phyloP scores from a whole-genome alignment of 1,140 invertebrate genomes.

The Parapsyche elsis region DNA sequence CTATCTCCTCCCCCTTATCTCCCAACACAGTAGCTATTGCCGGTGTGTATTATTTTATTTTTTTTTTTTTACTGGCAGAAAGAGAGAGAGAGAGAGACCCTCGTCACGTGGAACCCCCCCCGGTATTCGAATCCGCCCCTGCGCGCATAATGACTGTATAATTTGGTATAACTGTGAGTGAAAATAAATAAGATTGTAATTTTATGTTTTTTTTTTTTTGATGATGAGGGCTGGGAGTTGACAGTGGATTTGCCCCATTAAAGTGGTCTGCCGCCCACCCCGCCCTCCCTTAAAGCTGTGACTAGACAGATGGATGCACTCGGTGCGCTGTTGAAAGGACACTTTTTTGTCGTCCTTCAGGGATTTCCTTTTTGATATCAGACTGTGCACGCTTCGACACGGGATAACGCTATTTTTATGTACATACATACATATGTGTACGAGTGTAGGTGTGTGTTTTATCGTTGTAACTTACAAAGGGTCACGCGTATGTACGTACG shows the following conservation, averaged over 20 bases:
- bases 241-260: slow-evolving; percentile 25
- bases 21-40: too few relatives aligned
- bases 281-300: neutral
- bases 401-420: neutral
- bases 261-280: neutral
- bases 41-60: neutral
- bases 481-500: too few relatives aligned
- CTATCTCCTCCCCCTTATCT: too few relatives aligned
- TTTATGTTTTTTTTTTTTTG: slow-evolving; percentile 43
- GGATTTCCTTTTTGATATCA: slow-evolving; percentile 12
- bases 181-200: slow-evolving; percentile 57
- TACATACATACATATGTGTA: too few relatives aligned
- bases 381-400: neutral
- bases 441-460: too few relatives aligned
- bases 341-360: slow-evolving; percentile 8
- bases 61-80: neutral
- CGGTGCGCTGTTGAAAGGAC: slow-evolving; percentile 19
- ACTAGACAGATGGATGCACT: slow-evolving; percentile 41
- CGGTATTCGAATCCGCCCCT: neutral
- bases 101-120: neutral
- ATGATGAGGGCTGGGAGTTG: neutral
- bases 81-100: too few relatives aligned
- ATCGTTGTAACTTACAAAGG: too few relatives aligned
- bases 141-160: slow-evolving; percentile 52
- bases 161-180: slow-evolving; percentile 56